Conservation (phyloP, 2,113 vertebrate species). For the Isichthys henryi region DNA sequence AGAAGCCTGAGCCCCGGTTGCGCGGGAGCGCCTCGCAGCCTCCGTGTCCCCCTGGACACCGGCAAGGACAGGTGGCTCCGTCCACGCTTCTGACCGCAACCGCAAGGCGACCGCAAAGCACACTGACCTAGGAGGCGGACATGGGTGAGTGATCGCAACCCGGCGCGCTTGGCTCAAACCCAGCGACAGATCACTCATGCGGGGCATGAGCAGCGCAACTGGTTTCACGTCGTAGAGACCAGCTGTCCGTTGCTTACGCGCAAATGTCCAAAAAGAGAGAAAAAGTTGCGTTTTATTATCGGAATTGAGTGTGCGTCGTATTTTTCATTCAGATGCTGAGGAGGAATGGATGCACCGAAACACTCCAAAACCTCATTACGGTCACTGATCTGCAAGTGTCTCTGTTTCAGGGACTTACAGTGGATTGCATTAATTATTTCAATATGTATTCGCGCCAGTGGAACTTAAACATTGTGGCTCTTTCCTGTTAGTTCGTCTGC, state of each 20-base stretch:
- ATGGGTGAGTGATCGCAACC: slow-evolving; percentile 1
- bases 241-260: not conserved
- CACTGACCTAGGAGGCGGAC: not conserved
- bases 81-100: not conserved
- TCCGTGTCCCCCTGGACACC: not conserved
- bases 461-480: not conserved
- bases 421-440: not conserved
- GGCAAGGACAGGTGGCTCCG: not conserved
- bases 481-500: not conserved
- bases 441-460: not conserved
- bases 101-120: not conserved
- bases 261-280: not conserved
- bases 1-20: not conserved
- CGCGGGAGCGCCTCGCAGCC: not conserved
- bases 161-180: not conserved
- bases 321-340: not conserved
- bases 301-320: not conserved
- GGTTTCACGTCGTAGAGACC: not conserved
- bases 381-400: not conserved
- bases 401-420: not conserved
- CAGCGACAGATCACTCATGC: not conserved
- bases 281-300: not conserved
- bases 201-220: not conserved
- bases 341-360: not conserved
- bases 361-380: not conserved